These are phyloP conservation scores for Columba janthina DNA, from an alignment of 2,113 vertebrate species.

Conservation along the genomic window DNA sequence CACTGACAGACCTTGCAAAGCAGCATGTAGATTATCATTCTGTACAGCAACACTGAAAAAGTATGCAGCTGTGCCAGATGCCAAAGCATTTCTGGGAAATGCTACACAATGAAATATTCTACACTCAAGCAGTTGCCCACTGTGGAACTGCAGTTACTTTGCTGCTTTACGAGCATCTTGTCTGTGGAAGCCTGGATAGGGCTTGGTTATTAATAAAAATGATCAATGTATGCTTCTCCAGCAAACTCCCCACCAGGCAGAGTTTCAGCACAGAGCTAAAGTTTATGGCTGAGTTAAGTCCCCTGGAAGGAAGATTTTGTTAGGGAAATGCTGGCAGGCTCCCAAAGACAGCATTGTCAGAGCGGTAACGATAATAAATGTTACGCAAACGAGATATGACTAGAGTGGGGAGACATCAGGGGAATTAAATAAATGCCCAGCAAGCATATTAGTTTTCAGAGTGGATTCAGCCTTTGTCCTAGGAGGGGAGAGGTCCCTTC, in stretches of 20 bases:
- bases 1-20: not conserved
- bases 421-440: slow-evolving; percentile 45
- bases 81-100: not conserved
- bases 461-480: slow-evolving; percentile 36
- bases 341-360: slow-evolving; percentile 44
- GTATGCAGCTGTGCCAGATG: not conserved
- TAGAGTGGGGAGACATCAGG: slow-evolving; percentile 1
- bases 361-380: slow-evolving; percentile 55
- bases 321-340: slow-evolving; percentile 52
- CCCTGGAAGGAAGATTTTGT: slow-evolving; percentile 52
- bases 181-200: not conserved
- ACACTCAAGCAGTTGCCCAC: not conserved
- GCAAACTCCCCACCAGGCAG: slow-evolving; percentile 25
- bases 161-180: slow-evolving; percentile 10
- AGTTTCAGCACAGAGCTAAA: slow-evolving; percentile 35
- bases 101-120: not conserved
- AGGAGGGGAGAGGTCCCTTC: not conserved
- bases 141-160: not conserved
- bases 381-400: not conserved
- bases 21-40: not conserved
- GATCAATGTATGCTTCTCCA: slow-evolving; percentile 24
- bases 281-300: slow-evolving; percentile 35
- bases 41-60: not conserved
- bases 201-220: slow-evolving; percentile 21
- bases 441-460: slow-evolving; percentile 9